Base-by-base conservation (phyloP, 2,113 vertebrate species). In the Mastomys natalensis region DNA sequence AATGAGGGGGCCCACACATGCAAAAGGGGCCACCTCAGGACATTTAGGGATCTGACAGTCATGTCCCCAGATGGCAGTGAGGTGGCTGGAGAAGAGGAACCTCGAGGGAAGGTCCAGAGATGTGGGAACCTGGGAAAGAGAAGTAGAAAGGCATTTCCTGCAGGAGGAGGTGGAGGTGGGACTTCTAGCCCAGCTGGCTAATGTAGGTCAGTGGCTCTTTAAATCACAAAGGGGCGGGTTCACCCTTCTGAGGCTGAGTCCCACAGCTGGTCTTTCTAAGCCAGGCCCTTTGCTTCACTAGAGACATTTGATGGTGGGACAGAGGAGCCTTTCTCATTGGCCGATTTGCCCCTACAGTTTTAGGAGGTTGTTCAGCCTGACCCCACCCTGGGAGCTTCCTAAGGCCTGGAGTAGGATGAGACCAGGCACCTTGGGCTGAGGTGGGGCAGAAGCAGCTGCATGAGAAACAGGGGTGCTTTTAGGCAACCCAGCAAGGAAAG, bases 201-300 rank as follows among this genome's bases (percentile, higher is more conserved):
- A 34, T 2, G 5, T 31, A 24, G 37, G 45, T 94, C 87, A 55
- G 21, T 82, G 80, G 73, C 76, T 90, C 66, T 92, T 96, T 97
- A 92, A 93, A 55, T 95, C 86, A 72, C 58, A 93, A 64, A 87
- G 82, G 15, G 87, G n/a, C 45, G 34, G 80, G 19, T 66, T 1
- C 11, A 48, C 72, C 19, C 74, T 82, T 62, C 72, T 91, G 72
- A 92, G 84, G 74, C 80, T 21, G 66, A 19, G 43, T 93, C 93
- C 58, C 74, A 90, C 62, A 15, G 58, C 95, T 92, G 74, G 55
- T 84, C 43, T 64, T 94, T 78, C 89, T 24, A 51, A 92, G 53
- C 70, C 74, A 70, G 76, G 22, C 11, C 22, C 22, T 53, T 37
- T 66, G 86, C 64, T 66, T 73, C 72, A 74, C 26, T 40, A 55